Conservation (phyloP, 2,888 invertebrate species). For the Azorinus chamasolen region DNA sequence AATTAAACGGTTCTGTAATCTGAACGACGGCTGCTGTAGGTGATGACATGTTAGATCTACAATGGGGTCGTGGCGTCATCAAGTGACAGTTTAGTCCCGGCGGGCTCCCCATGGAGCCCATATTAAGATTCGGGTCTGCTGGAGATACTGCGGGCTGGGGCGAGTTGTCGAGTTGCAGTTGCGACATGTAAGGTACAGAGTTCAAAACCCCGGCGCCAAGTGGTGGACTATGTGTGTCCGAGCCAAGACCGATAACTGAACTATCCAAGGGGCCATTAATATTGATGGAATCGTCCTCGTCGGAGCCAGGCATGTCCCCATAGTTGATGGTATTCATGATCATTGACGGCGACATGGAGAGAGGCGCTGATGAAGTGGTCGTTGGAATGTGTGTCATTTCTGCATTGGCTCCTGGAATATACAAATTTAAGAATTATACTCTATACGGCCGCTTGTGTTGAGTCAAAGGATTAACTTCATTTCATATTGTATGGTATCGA, state of each 20-base stretch:
- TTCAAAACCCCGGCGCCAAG: slow-evolving; percentile 32
- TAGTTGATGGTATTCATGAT: slow-evolving; percentile 60
- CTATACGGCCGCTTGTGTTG: no score
- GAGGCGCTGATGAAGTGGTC: slow-evolving; percentile 10
- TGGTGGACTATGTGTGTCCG: slow-evolving; percentile 53
- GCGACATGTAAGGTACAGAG: slow-evolving; percentile 48
- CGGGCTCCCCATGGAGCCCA: slow-evolving; percentile 52
- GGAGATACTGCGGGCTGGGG: slow-evolving; percentile 66
- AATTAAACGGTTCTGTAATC: slow-evolving; percentile 58
- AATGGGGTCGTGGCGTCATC: slow-evolving; percentile 16
- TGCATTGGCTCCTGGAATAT: slow-evolving; percentile 39
- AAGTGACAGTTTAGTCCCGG: slow-evolving; percentile 24
- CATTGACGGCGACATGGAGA: slow-evolving; percentile 55
- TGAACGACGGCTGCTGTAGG: slow-evolving; percentile 26
- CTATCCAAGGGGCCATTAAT: slow-evolving; percentile 26
- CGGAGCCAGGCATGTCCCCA: slow-evolving; percentile 40
- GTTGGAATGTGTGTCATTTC: slow-evolving; percentile 14
- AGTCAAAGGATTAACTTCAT: no score
- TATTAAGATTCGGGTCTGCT: slow-evolving; percentile 62
- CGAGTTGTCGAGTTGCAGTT: slow-evolving; percentile 56
- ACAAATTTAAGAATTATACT: background rate
- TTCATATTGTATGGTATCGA: no score
- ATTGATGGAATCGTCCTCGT: slow-evolving; percentile 43
- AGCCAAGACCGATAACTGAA: slow-evolving; percentile 26
- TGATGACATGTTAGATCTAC: slow-evolving; percentile 24